Base-by-base conservation (phyloP, 1,140 invertebrate species). In the Homarus americanus region DNA sequence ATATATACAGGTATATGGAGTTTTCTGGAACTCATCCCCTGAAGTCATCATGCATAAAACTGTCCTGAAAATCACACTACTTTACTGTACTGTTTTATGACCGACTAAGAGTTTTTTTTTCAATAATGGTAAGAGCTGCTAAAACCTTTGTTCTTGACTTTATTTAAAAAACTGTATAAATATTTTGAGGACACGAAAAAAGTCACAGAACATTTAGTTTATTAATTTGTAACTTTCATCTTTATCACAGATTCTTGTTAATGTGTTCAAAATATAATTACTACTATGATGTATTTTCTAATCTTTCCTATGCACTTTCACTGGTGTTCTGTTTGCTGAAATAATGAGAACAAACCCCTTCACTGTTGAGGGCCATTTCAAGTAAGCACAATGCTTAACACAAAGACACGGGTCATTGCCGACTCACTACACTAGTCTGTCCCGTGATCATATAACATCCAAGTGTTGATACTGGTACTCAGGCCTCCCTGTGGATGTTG, bases 181-280 rank as follows among this genome's bases (percentile, higher is more conserved):
- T 69, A 83, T 53, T 36, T 44, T 49, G 44, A 41, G 44, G 83
- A 49, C 34, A 44, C 36, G 72, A 44, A 28, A 69, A 49, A 63
- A 75, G 38, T 44, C 28, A 75, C 41, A 20, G n/a, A 32, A 85
- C 32, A 86, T 32, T 28, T 66, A 88, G 32, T 73, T 17, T 73
- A 24, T 85, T 40, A 80, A 69, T 88, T 53, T 73, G 38, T 82
- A 89, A 89, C 72, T 83, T 73, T 83, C 80, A 90, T 84, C 41
- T 75, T 83, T 90, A 90, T 90, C 88, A 90, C 88, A 90, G 88
- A 90, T 90, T 90, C 88, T 84, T 90, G 88, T 44, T 90, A 75
- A 83, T 49, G 72, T 66, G 82, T 82, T 90, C 69, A 75, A 73
- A 75, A 76, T 73, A 82, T 75, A 83, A 90, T 24, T 58, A 58